Evolutionary conservation across 2,888 invertebrate species (phyloP).

Genomic region (Psylliodes chrysocephalus): DNA sequence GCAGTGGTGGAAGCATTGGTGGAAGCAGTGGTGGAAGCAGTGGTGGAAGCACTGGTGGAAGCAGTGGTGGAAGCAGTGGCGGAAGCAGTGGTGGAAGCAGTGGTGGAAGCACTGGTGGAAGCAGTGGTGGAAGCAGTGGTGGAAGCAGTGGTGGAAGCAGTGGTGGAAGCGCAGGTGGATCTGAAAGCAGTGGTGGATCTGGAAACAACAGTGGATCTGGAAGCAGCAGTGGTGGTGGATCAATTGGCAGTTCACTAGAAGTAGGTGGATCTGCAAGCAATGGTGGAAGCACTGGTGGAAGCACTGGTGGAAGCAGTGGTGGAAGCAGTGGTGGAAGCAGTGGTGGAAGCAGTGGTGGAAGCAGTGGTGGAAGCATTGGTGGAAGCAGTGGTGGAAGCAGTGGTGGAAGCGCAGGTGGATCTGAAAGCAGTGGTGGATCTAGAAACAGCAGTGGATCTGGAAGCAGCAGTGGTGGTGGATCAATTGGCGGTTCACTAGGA

Average conservation of each 20-base stretch:
- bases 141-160: background rate
- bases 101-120: background rate
- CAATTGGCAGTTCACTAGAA: slow-evolving; percentile 7
- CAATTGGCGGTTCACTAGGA: slow-evolving; percentile 12
- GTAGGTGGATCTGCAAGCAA: slow-evolving; percentile 14
- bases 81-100: background rate
- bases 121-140: background rate
- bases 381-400: background rate
- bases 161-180: background rate
- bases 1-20: background rate
- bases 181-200: background rate
- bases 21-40: background rate
- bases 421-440: background rate
- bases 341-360: background rate
- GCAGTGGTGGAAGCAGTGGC: background rate
- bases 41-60: background rate
- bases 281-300: background rate
- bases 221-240: background rate
- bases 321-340: background rate
- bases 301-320: background rate
- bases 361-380: background rate
- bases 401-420: background rate
- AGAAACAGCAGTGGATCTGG: slow-evolving; percentile 2
- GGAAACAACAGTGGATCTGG: background rate
- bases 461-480: background rate